Evolutionary conservation across 2,113 vertebrate species (phyloP), one percentile per base, ranked within the genome.

Genomic region (Lagopus leucura): DNA sequence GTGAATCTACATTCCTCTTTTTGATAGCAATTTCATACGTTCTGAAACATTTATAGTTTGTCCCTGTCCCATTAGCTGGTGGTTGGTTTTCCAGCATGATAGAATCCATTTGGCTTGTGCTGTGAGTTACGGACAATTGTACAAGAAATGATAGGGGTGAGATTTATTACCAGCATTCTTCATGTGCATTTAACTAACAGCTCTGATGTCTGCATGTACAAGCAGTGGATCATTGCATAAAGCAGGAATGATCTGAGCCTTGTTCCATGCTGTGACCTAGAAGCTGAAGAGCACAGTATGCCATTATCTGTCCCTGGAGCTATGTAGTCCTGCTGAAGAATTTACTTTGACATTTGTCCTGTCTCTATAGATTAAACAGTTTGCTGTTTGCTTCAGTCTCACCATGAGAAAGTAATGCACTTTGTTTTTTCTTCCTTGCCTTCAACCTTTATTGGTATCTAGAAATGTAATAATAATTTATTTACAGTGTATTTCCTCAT

Each of bases 291-390:
- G 45, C 45, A 34, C 57, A 67, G 19, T 70, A 34, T 94, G 73
- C 57, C 32, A 27, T 91, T 96, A 69, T 82, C 77, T 50, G 94
- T 87, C 82, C 87, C 84, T 81, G 42, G 65, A 94, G 81, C 74
- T 84, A 18, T 75, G 47, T 57, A 85, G 57, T 79, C 54, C 61
- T 88, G 63, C 86, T 78, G 50, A 88, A 57, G 74, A 94, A 75
- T 93, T 89, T 86, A 72, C 47, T 77, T 83, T 93, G 89, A 88
- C 86, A 81, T 94, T 96, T 96, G 70, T 94, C 58, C 86, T 93
- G 88, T 94, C 86, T 87, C 65, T 79, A 34, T 82, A 97, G 87
- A 95, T 93, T 92, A 97, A 79, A 65, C 21, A 32, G 70, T 94
- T 90, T 90, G 27, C 82, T 66, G 19, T 85, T 93, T 83, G 72